Conservation (phyloP, 1,140 invertebrate species). For the Leucophenga varia region DNA sequence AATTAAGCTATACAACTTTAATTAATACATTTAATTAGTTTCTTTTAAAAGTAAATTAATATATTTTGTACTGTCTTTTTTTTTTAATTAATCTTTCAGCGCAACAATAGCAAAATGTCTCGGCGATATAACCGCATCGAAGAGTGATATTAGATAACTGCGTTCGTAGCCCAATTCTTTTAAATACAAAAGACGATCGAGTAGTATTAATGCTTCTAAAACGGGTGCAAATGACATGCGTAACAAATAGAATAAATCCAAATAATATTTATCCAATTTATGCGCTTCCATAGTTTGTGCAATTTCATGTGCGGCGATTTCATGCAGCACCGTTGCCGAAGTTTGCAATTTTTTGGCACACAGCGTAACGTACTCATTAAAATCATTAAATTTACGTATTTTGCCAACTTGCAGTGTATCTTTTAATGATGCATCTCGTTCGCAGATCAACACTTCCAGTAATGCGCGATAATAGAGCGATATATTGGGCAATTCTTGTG, state of each 20-base stretch:
- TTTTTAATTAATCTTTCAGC: constrained; percentile 21
- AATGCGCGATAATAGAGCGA: constrained; percentile 73
- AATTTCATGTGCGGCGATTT: constrained; percentile 52
- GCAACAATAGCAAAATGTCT: constrained; percentile 72
- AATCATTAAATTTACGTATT: constrained; percentile 60
- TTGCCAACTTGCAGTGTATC: constrained; percentile 46
- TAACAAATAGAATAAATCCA: constrained; percentile 80
- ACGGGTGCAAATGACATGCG: constrained; percentile 79
- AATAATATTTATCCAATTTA: constrained; percentile 61
- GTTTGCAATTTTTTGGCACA: constrained; percentile 51
- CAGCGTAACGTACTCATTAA: constrained; percentile 67
- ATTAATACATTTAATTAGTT: no score
- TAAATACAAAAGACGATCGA: constrained; percentile 83
- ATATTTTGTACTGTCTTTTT: not conserved
- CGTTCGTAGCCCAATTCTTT: constrained; percentile 66
- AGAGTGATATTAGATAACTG: constrained; percentile 70
- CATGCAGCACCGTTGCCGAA: constrained; percentile 24
- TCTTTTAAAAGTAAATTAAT: not conserved
- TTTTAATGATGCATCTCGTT: constrained; percentile 37
- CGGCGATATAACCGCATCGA: constrained; percentile 76
- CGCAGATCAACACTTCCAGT: constrained; percentile 66
- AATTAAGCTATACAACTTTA: no score
- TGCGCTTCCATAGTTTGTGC: constrained; percentile 57
- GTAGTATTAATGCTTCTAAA: constrained; percentile 79
- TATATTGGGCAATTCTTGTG: constrained; percentile 62